These are phyloP conservation scores for Lasius fuliginosus DNA, from an alignment of 2,888 invertebrate genomes.

Conservation along the genomic window DNA sequence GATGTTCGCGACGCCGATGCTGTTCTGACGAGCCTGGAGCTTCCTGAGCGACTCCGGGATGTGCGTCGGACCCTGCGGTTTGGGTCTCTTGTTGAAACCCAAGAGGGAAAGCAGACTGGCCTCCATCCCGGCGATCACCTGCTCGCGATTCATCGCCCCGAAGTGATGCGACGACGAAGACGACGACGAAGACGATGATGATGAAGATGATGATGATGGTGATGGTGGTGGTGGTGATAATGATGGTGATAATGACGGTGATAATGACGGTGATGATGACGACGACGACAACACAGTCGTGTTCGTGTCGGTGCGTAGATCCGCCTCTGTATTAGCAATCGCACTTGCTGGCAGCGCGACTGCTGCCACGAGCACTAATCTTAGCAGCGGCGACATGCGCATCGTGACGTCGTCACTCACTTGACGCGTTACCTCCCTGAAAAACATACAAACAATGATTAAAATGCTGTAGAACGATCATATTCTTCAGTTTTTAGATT, in stretches of 20 bases:
- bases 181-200: conserved; percentile 74
- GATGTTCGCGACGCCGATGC: conserved; percentile 89
- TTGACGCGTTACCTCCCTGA: conserved; percentile 82
- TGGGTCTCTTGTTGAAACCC: conserved; percentile 88
- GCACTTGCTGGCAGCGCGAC: conserved; percentile 85
- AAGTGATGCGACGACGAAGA: conserved; percentile 65
- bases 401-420: conserved; percentile 84
- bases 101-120: conserved; percentile 89
- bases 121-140: conserved; percentile 87
- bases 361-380: conserved; percentile 85
- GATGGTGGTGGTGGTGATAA: no score
- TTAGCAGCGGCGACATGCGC: conserved; percentile 85
- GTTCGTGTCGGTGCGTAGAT: conserved; percentile 54
- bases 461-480: no score
- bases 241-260: not conserved
- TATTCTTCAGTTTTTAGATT: not conserved
- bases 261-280: not conserved
- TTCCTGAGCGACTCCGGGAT: conserved; percentile 94
- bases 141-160: conserved; percentile 79
- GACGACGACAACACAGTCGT: conserved; percentile 85
- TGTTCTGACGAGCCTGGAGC: conserved; percentile 91
- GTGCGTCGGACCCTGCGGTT: conserved; percentile 87
- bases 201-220: no score
- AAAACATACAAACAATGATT: conserved; percentile 38
- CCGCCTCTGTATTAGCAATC: conserved; percentile 83